phyloP scores from a whole-genome alignment of 2,888 invertebrate genomes.

The Chrysomela aeneicollis region DNA sequence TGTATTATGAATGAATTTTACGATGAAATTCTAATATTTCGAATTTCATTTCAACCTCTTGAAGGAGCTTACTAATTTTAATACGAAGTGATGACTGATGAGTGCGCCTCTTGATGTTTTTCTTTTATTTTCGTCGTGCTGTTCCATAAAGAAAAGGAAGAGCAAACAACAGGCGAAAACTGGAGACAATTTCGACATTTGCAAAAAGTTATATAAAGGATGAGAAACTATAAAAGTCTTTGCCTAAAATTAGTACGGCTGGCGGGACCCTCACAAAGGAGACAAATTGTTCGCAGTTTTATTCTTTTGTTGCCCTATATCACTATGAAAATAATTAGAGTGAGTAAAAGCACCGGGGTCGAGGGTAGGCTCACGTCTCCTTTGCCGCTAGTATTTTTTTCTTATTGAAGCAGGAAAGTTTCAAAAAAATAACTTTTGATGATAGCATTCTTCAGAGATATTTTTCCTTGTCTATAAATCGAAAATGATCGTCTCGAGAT shows the following conservation, averaged over 20 bases:
- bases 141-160: not conserved
- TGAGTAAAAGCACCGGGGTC: not conserved
- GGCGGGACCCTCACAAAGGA: conserved; percentile 48
- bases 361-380: not conserved
- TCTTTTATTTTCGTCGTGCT: conserved; percentile 28
- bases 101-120: conserved; percentile 41
- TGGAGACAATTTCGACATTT: conserved; percentile 46
- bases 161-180: conserved; percentile 28
- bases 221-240: conserved; percentile 59
- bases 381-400: not conserved
- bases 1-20: too few species aligned
- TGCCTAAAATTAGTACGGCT: conserved; percentile 57
- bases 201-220: conserved; percentile 56
- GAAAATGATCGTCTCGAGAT: too few species aligned
- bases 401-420: not conserved
- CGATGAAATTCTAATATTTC: too few species aligned
- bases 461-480: too few species aligned
- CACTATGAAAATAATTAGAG: conserved; percentile 27
- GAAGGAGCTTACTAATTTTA: conserved; percentile 40
- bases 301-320: conserved; percentile 50
- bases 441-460: too few species aligned
- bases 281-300: conserved; percentile 53
- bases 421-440: not conserved
- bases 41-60: not conserved
- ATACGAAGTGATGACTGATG: conserved; percentile 43